phyloP scores from a whole-genome alignment of 2,888 invertebrate genomes.

The Stegophylla sp. region DNA sequence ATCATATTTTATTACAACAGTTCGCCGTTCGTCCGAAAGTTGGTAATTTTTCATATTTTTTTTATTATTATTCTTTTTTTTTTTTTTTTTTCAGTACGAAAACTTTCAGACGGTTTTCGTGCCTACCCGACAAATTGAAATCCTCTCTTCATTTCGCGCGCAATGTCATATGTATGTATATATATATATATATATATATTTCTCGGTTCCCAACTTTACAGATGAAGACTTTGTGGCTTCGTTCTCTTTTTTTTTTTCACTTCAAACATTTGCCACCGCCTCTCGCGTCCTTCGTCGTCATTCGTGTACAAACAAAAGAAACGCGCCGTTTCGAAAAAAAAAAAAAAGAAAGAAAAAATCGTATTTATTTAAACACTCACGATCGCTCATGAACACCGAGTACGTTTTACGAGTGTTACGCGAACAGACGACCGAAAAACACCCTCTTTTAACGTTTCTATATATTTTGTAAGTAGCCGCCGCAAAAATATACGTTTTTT shows the following conservation, averaged over 20 bases:
- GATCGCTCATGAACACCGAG: too few relatives aligned
- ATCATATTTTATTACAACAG: conserved; percentile 35
- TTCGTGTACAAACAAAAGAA: not conserved
- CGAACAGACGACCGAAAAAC: not conserved
- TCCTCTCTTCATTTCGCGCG: conserved; percentile 1
- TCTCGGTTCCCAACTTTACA: conserved; percentile 1
- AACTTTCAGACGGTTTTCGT: conserved; percentile 37
- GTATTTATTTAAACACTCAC: conserved; percentile 15
- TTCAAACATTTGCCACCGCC: not conserved
- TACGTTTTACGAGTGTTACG: not conserved
- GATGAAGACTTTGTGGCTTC: conserved; percentile 1
- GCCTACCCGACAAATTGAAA: conserved; percentile 38
- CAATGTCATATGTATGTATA: too few relatives aligned
- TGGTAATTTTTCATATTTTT: conserved; percentile 47
- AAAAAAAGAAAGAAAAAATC: too few relatives aligned
- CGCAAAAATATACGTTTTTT: too few relatives aligned
- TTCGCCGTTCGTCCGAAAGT: conserved; percentile 27
- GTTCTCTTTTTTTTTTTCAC: not conserved
- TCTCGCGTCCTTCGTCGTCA: too few relatives aligned
- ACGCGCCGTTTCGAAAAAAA: conserved; percentile 1
- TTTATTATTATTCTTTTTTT: too few relatives aligned
- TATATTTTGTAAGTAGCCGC: too few relatives aligned
- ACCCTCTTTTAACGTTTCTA: too few relatives aligned
- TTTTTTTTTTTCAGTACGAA: too few relatives aligned
- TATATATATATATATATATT: too few relatives aligned